These are phyloP conservation scores for Protodeltote pygarga DNA, from an alignment of 2,888 invertebrate species.

Conservation along the genomic window DNA sequence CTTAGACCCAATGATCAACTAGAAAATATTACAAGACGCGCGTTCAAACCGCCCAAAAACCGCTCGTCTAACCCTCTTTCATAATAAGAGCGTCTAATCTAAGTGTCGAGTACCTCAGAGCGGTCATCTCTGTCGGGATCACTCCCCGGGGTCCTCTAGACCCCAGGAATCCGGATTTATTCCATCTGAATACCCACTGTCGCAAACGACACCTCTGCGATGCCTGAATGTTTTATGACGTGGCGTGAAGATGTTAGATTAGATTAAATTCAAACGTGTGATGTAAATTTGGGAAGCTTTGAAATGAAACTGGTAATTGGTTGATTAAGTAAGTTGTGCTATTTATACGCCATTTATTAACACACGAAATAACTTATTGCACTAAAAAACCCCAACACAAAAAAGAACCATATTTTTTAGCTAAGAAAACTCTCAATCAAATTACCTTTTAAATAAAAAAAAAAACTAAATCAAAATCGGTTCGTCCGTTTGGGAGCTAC, in stretches of 20 bases:
- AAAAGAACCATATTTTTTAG: too few species aligned
- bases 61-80: constrained; percentile 57
- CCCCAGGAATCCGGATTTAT: constrained; percentile 81
- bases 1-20: too few species aligned
- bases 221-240: constrained; percentile 73
- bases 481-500: too few species aligned
- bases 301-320: constrained; percentile 6
- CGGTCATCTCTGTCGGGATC: constrained; percentile 83
- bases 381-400: too few species aligned
- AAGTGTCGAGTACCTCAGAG: constrained; percentile 79
- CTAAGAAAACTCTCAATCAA: too few species aligned
- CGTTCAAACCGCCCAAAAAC: constrained; percentile 37
- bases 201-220: constrained; percentile 76
- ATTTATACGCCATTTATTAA: too few species aligned
- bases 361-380: too few species aligned
- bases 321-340: constrained; percentile 11
- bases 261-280: constrained; percentile 69
- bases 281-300: constrained; percentile 16
- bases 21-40: too few species aligned
- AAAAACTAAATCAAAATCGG: too few species aligned
- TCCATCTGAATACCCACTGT: constrained; percentile 74
- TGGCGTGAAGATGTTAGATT: constrained; percentile 67
- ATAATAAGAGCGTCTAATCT: constrained; percentile 77
- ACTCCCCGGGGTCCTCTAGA: constrained; percentile 82
- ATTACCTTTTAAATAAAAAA: too few species aligned